A percentile compares a stretch with the other conserved stretches of the same genome.
Evolutionary conservation across 2,888 invertebrate genomes (phyloP).

Genomic region (Homarus gammarus): DNA sequence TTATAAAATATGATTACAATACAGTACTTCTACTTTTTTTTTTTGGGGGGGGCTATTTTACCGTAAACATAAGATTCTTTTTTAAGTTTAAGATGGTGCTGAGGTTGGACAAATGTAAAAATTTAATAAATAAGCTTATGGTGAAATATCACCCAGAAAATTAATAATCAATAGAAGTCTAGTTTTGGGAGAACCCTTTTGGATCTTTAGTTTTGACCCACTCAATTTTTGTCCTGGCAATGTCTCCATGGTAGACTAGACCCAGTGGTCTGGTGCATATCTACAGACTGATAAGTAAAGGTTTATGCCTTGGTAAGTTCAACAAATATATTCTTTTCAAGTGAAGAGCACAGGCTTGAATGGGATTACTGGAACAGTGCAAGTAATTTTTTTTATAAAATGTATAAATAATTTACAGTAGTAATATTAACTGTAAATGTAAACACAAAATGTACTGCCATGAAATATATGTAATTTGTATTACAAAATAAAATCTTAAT

Average conservation of each 20-base stretch:
- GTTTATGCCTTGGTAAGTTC: background rate
- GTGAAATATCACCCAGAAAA: no score
- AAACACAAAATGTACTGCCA: background rate
- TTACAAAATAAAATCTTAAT: slow-evolving; percentile 9
- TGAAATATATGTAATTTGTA: background rate
- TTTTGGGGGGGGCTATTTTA: no score
- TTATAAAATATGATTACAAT: no score
- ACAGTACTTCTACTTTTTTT: no score
- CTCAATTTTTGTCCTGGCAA: background rate
- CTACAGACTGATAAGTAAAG: background rate
- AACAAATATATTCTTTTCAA: background rate
- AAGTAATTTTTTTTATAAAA: no score
- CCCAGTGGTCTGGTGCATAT: background rate
- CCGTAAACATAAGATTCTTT: no score
- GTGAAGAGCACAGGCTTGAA: background rate
- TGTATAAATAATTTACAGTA: no score
- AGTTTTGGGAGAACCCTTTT: background rate
- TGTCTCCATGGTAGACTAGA: background rate
- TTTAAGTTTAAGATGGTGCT: no score
- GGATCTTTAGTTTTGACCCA: background rate
- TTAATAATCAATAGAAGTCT: background rate
- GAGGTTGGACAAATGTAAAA: no score
- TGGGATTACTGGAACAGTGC: no score
- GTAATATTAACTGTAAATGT: no score
- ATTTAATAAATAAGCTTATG: no score